Percentiles rank a stretch among this genome's conserved stretches.
Evolutionary conservation across 2,113 vertebrate species (phyloP).

Genomic region (Meles meles): DNA sequence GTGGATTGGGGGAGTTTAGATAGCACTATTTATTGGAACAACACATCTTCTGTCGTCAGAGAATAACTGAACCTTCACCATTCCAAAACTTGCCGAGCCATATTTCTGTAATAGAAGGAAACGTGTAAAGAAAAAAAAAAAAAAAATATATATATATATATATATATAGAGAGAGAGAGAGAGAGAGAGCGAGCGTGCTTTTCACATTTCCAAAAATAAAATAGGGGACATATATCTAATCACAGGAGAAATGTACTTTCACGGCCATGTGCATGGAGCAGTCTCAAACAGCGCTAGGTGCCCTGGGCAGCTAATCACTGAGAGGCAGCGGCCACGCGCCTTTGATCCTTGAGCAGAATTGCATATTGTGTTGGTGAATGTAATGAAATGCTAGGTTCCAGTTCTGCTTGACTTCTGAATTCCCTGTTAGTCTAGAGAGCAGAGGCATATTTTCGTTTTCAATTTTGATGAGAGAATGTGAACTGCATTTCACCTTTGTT

Average conservation of each 20-base stretch:
- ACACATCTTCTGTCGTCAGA: background rate
- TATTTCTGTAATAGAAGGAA: background rate
- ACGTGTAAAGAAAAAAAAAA: background rate
- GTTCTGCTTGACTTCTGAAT: constrained; percentile 46
- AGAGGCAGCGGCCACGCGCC: background rate
- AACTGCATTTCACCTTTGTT: background rate
- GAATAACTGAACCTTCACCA: background rate
- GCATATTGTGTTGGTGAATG: background rate
- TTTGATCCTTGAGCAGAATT: background rate
- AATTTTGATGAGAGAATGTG: background rate
- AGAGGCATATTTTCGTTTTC: background rate
- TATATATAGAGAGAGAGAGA: too few species aligned
- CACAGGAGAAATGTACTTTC: background rate
- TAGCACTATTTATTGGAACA: background rate
- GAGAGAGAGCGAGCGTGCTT: background rate
- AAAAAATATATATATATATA: background rate
- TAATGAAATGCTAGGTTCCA: background rate
- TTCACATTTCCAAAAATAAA: background rate
- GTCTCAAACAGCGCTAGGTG: background rate
- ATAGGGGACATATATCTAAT: background rate
- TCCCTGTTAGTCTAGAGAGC: background rate
- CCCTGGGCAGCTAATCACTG: background rate
- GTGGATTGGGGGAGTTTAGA: background rate
- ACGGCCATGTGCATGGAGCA: background rate
- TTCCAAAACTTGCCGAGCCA: background rate